Conservation (phyloP, 2,797 vertebrate species). For the Tenualosa ilisha region DNA sequence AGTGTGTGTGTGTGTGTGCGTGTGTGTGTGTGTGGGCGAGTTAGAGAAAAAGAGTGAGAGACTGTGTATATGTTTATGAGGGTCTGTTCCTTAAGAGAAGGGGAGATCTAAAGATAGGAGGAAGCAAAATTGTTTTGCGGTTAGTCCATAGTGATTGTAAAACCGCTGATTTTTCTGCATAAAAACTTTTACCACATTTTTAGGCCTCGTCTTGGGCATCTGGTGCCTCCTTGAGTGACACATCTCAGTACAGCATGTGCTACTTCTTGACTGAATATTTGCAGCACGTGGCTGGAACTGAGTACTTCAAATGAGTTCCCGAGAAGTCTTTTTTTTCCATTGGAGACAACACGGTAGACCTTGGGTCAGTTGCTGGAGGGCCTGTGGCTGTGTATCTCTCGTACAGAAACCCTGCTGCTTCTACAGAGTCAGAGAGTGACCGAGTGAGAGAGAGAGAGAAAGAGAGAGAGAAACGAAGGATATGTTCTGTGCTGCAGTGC, state of each 20-base stretch:
- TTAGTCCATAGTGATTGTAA: slow-evolving; percentile 13
- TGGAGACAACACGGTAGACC: slow-evolving; percentile 40
- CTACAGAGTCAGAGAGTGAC: slow-evolving; percentile 9
- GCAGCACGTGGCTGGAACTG: not conserved
- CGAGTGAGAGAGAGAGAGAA: not conserved
- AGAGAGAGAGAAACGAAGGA: slow-evolving; percentile 10
- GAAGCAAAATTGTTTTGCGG: slow-evolving; percentile 16
- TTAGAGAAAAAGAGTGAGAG: not conserved
- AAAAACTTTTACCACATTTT: not conserved
- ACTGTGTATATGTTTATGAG: slow-evolving; percentile 2
- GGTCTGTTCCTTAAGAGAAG: not conserved
- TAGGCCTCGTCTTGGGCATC: not conserved
- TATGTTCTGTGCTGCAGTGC: not conserved
- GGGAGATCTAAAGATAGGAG: slow-evolving; percentile 7
- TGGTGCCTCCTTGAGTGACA: not conserved
- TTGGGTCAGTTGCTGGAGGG: slow-evolving; percentile 26
- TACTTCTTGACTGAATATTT: slow-evolving; percentile 7
- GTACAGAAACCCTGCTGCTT: slow-evolving; percentile 38
- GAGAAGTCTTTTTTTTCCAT: slow-evolving; percentile 41
- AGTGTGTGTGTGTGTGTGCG: not conserved
- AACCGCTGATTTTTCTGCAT: not conserved
- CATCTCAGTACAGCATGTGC: not conserved
- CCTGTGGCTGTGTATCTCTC: slow-evolving; percentile 12
- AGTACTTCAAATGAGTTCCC: slow-evolving; percentile 2
- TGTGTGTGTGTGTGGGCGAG: not conserved